phyloP scores from a whole-genome alignment of 1,140 invertebrate genomes.

The Thaumatotibia leucotreta region DNA sequence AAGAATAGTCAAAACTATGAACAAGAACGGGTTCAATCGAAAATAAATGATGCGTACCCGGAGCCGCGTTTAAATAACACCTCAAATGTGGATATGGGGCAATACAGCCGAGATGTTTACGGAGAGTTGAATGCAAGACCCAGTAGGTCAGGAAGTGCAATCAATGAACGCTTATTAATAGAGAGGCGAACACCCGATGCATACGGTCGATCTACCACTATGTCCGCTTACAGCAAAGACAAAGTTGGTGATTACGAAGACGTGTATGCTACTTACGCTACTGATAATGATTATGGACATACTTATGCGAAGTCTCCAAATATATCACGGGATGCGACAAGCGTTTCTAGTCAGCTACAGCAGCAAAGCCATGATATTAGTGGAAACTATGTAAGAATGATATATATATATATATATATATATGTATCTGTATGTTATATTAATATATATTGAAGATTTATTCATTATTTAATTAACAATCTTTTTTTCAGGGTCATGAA shows the following conservation, averaged over 20 bases:
- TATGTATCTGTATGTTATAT: no score
- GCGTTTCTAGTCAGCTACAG: constrained; percentile 51
- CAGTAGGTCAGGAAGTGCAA: constrained; percentile 33
- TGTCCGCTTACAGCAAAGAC: constrained; percentile 63
- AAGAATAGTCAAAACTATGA: constrained; percentile 26
- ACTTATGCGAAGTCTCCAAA: constrained; percentile 56
- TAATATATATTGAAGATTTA: no score
- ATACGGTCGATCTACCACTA: constrained; percentile 83
- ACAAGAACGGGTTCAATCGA: constrained; percentile 24
- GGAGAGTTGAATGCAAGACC: constrained; percentile 49
- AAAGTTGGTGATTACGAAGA: constrained; percentile 87
- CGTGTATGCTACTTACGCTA: constrained; percentile 78
- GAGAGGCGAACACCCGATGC: constrained; percentile 89
- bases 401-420: background rate
- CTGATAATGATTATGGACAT: constrained; percentile 53
- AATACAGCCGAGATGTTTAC: constrained; percentile 51
- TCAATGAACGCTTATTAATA: constrained; percentile 60
- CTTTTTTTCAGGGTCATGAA: constrained; percentile 64
- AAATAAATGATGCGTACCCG: constrained; percentile 40
- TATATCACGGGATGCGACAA: constrained; percentile 44
- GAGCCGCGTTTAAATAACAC: constrained; percentile 41
- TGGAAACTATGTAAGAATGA: constrained; percentile 45
- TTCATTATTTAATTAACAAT: no score
- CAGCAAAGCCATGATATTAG: constrained; percentile 33
- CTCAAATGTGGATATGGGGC: constrained; percentile 31